Evolutionary conservation across 2,888 invertebrate species (phyloP).

Genomic region (Meiosimyza platycephala): DNA sequence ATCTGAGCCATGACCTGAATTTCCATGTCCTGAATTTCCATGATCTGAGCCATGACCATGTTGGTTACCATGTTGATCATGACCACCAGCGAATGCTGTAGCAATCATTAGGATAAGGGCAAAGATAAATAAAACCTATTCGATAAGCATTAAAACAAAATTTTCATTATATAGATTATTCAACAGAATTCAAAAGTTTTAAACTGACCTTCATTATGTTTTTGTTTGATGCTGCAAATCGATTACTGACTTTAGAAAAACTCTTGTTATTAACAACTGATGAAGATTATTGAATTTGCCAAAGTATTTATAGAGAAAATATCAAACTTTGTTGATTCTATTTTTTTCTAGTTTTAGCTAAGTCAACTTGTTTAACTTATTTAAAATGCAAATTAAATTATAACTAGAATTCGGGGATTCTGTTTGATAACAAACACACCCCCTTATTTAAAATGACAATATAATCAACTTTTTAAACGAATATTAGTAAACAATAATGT

Average conservation of each 20-base stretch:
- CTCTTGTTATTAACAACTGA: not conserved
- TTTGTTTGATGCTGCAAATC: not conserved
- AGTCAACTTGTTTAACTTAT: too few species aligned
- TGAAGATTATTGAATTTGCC: not conserved
- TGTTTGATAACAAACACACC: too few species aligned
- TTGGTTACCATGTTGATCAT: not conserved
- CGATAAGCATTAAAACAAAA: not conserved
- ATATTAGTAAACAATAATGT: too few species aligned
- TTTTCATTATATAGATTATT: not conserved
- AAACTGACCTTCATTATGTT: conserved; percentile 5
- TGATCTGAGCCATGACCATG: too few species aligned
- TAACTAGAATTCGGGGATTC: too few species aligned
- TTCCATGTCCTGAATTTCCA: not conserved
- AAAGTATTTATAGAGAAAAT: not conserved
- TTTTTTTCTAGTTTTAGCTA: too few species aligned
- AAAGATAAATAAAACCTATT: not conserved
- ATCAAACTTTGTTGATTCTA: too few species aligned
- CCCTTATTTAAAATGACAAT: too few species aligned
- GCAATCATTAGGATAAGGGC: conserved; percentile 8
- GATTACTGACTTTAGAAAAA: not conserved
- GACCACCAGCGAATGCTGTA: not conserved
- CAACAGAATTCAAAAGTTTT: not conserved
- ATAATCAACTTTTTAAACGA: too few species aligned
- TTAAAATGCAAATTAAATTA: too few species aligned
- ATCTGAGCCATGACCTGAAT: not conserved